A percentile compares a stretch with the other conserved stretches of the same genome.
Conservation (phyloP, 1,140 invertebrate species). For the Antheraea pernyi region DNA sequence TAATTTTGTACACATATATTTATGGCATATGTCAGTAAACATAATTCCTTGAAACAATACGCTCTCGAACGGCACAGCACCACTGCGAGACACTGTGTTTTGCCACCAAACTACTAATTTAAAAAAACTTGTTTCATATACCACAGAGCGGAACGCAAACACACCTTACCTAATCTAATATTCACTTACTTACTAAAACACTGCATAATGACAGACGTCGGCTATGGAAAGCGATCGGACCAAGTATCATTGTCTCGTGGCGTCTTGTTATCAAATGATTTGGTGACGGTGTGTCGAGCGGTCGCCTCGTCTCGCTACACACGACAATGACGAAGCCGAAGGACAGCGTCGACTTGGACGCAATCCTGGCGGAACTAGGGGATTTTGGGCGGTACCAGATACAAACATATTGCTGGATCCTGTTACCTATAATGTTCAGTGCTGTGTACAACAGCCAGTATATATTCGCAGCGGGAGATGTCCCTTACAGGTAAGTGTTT, state of each 20-base stretch:
- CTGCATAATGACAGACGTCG: neutral
- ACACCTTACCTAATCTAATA: no score
- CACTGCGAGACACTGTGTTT: no score
- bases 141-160: no score
- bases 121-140: neutral
- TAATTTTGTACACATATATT: no score
- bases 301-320: neutral
- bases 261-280: neutral
- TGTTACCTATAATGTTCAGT: slow-evolving; percentile 54
- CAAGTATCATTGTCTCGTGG: neutral
- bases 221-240: neutral
- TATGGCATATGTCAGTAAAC: no score
- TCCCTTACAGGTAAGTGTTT: slow-evolving; percentile 46
- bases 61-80: no score
- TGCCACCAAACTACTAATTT: neutral
- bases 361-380: slow-evolving; percentile 61
- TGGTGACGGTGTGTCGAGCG: neutral
- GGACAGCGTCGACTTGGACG: slow-evolving; percentile 45
- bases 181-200: no score
- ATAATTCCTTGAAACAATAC: no score
- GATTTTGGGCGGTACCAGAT: slow-evolving; percentile 64
- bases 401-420: slow-evolving; percentile 48
- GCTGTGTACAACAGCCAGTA: slow-evolving; percentile 66
- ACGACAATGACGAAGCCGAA: slow-evolving; percentile 1
- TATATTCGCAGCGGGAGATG: slow-evolving; percentile 52